Evolutionary conservation across 2,888 invertebrate species (phyloP).

Genomic region (Scaptomyza cyrtandrae): DNA sequence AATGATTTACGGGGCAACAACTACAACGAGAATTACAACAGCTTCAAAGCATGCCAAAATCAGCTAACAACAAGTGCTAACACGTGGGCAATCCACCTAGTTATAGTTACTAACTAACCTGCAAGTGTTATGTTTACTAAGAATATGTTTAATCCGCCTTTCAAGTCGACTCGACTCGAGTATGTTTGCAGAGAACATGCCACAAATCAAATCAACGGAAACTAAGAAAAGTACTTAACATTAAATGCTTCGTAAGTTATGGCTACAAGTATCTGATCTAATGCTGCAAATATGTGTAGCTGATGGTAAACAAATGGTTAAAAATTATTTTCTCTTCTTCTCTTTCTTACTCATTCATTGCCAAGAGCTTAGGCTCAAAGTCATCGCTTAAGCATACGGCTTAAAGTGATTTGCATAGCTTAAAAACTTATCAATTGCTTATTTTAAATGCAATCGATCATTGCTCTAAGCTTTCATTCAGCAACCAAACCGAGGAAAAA

Average conservation of each 20-base stretch:
- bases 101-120: neutral
- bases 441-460: conserved; percentile 32
- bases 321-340: no score
- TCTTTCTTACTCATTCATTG: no score
- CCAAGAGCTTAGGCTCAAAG: neutral
- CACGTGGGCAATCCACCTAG: conserved; percentile 49
- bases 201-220: conserved; percentile 1
- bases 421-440: conserved; percentile 6
- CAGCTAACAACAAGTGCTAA: conserved; percentile 54
- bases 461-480: conserved; percentile 26
- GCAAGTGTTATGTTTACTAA: conserved; percentile 16
- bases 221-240: conserved; percentile 1
- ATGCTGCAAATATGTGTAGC: neutral
- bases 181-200: neutral
- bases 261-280: neutral
- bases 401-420: no score
- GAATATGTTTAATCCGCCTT: conserved; percentile 1
- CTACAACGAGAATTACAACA: conserved; percentile 6
- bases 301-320: neutral
- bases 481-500: conserved; percentile 30
- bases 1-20: conserved; percentile 70
- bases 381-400: neutral
- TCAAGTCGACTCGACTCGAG: neutral
- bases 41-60: conserved; percentile 50
- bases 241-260: neutral